phyloP scores from a whole-genome alignment of 1,140 invertebrate species.

The Oryzaephilus surinamensis region DNA sequence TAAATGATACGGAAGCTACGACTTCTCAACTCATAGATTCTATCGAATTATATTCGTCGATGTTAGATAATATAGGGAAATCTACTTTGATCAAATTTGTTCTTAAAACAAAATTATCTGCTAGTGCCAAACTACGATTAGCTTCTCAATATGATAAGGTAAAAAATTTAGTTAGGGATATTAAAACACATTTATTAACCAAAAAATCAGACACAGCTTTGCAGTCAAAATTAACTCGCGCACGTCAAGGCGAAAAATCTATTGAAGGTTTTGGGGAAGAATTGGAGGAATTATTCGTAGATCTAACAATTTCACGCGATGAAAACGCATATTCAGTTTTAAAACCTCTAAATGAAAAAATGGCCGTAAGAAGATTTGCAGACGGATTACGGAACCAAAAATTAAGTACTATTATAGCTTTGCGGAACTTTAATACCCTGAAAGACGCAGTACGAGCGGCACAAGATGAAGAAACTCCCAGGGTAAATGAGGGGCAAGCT shows the following conservation, averaged over 20 bases:
- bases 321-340: conserved; percentile 5
- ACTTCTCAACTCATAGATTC: too few species aligned
- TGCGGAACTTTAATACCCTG: conserved; percentile 8
- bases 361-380: conserved; percentile 13
- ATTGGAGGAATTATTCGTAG: conserved; percentile 12
- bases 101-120: too few species aligned
- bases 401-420: conserved; percentile 10
- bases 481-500: neutral
- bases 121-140: conserved; percentile 14
- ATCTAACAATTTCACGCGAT: conserved; percentile 10
- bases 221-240: conserved; percentile 6
- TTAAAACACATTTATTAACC: conserved; percentile 11
- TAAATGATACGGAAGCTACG: too few species aligned
- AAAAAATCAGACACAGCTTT: conserved; percentile 12
- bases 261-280: conserved; percentile 12
- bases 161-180: conserved; percentile 7
- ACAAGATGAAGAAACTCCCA: conserved; percentile 9
- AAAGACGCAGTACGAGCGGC: conserved; percentile 11
- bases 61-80: too few species aligned
- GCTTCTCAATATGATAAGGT: conserved; percentile 6
- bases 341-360: conserved; percentile 13
- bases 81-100: too few species aligned
- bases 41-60: too few species aligned
- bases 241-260: conserved; percentile 11
- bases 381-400: conserved; percentile 12